These are phyloP conservation scores for Nephrotoma appendiculata DNA, from an alignment of 2,888 invertebrate species.

Conservation along the genomic window DNA sequence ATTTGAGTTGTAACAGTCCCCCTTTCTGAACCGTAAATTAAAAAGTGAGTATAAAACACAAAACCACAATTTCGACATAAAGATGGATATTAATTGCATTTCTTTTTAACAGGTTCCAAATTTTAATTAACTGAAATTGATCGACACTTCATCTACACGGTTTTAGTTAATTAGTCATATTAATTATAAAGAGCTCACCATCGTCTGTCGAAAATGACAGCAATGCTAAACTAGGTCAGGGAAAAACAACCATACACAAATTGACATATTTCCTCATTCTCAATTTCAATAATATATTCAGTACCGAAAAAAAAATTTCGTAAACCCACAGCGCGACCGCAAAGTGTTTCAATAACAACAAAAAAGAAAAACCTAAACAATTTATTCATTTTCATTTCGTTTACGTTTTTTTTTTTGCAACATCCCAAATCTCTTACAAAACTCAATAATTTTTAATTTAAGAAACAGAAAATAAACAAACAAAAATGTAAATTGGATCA, in stretches of 20 bases:
- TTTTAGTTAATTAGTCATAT: no score
- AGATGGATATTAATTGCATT: no score
- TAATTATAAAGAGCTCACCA: no score
- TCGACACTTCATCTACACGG: no score
- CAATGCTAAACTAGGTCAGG: neutral
- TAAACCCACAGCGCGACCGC: neutral
- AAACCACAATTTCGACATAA: no score
- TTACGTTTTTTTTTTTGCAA: neutral
- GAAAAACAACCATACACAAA: neutral
- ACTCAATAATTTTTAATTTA: neutral
- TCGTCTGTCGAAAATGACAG: neutral
- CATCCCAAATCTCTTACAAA: neutral
- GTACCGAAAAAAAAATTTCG: neutral
- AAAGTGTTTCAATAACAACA: neutral
- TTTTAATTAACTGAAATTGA: no score
- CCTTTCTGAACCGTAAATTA: no score
- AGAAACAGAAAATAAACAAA: neutral
- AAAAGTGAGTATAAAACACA: no score
- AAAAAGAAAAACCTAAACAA: neutral
- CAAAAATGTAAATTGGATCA: neutral
- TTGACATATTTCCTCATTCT: neutral
- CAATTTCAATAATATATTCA: neutral
- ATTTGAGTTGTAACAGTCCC: no score
- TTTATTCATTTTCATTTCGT: neutral
- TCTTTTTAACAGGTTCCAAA: no score